Conservation (phyloP, 35 echinoderm and acorn worm genomes). For the Apostichopus japonicus region DNA sequence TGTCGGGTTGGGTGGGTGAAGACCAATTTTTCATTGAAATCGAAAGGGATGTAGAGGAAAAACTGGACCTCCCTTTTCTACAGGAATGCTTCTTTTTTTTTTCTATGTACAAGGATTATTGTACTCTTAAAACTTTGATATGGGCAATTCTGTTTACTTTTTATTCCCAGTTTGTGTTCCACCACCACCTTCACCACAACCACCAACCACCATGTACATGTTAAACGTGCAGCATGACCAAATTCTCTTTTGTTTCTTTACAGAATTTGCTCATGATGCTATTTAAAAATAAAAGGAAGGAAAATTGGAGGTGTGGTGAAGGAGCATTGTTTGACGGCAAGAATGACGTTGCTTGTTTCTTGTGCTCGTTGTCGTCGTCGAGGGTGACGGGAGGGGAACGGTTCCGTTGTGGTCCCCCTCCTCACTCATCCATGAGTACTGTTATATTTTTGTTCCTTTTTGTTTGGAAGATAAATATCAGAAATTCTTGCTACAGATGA, state of each 20-base stretch:
- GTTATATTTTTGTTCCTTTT: slow-evolving; percentile 46
- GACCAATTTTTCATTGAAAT: background rate
- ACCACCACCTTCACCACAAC: background rate
- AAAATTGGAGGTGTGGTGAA: background rate
- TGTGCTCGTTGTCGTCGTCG: background rate
- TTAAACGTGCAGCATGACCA: slow-evolving; percentile 8
- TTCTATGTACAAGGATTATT: slow-evolving; percentile 48
- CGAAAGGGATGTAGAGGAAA: background rate
- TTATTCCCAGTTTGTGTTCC: slow-evolving; percentile 2
- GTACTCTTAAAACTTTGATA: background rate
- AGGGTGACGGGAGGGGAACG: background rate
- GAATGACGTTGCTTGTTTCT: slow-evolving; percentile 44
- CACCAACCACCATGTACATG: slow-evolving; percentile 48
- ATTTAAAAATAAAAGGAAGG: background rate
- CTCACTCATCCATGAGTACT: slow-evolving; percentile 20
- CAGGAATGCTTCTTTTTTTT: background rate
- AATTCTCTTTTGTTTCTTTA: slow-evolving; percentile 21
- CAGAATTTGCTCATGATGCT: slow-evolving; percentile 42
- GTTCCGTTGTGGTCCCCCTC: slow-evolving; percentile 4
- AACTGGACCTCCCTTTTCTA: slow-evolving; percentile 48
- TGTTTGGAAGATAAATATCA: slow-evolving; percentile 31
- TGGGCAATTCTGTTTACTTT: slow-evolving; percentile 27
- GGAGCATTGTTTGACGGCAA: background rate
- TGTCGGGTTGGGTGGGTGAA: background rate
- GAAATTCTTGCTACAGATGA: slow-evolving; percentile 54